phyloP scores from a whole-genome alignment of 2,113 vertebrate genomes.

The Podarcis muralis region DNA sequence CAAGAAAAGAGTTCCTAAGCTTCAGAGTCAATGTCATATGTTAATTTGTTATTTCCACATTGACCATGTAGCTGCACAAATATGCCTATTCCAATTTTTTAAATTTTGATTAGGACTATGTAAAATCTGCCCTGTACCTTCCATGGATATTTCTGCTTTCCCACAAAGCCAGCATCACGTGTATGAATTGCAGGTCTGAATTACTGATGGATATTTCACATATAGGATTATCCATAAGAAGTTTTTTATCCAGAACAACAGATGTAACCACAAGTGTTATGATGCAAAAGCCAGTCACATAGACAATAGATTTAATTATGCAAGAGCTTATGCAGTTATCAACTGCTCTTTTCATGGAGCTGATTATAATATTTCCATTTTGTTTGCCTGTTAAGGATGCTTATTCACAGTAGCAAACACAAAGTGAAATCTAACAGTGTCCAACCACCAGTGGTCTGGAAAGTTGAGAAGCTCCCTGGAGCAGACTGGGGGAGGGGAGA shows the following conservation, averaged over 20 bases:
- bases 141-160: not conserved
- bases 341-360: not conserved
- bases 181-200: too few relatives aligned
- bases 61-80: not conserved
- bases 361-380: not conserved
- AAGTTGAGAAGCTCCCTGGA: too few relatives aligned
- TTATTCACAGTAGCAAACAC: not conserved
- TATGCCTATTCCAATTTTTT: not conserved
- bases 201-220: not conserved
- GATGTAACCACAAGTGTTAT: not conserved
- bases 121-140: not conserved
- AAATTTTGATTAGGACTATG: not conserved
- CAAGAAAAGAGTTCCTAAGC: constrained; percentile 21
- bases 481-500: too few relatives aligned
- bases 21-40: constrained; percentile 24
- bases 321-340: not conserved
- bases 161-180: not conserved
- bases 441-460: too few relatives aligned
- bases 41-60: constrained; percentile 37
- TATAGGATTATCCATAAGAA: not conserved
- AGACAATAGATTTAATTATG: not conserved
- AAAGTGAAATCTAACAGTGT: too few relatives aligned
- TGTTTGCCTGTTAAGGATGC: not conserved
- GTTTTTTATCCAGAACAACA: not conserved
- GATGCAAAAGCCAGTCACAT: not conserved